These are phyloP conservation scores for Nerophis lumbriciformis DNA, from an alignment of 2,113 vertebrate genomes.

Conservation along the genomic window DNA sequence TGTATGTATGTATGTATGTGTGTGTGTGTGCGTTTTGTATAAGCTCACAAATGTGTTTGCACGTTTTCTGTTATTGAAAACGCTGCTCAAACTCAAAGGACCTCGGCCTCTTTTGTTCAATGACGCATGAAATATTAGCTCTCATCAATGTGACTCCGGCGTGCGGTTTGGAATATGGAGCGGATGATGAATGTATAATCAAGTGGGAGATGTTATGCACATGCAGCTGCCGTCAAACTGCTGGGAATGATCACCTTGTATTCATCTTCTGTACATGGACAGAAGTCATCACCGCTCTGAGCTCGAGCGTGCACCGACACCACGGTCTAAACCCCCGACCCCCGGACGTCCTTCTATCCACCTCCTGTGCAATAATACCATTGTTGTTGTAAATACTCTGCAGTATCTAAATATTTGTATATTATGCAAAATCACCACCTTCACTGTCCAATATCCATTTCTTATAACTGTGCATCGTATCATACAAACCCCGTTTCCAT, in stretches of 20 bases:
- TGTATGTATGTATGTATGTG: not conserved
- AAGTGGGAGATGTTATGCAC: constrained; percentile 32
- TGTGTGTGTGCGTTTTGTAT: constrained; percentile 12
- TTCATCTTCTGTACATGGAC: not conserved
- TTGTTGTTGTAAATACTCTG: too few species aligned
- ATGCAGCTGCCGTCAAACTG: constrained; percentile 15
- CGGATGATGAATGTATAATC: constrained; percentile 61
- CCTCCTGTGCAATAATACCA: too few species aligned
- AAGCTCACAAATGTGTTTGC: constrained; percentile 13
- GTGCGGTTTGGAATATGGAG: constrained; percentile 59
- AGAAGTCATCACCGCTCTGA: too few species aligned
- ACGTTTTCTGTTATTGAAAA: constrained; percentile 42
- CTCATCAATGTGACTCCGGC: constrained; percentile 49
- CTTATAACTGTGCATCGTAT: too few species aligned
- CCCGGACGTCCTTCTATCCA: too few species aligned
- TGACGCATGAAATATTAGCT: constrained; percentile 48
- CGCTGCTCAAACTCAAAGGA: constrained; percentile 28
- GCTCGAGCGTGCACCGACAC: too few species aligned
- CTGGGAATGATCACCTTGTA: constrained; percentile 35
- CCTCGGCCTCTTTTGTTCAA: constrained; percentile 33
- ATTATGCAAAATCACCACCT: too few species aligned
- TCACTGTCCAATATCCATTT: too few species aligned
- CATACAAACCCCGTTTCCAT: too few species aligned
- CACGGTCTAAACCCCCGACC: too few species aligned
- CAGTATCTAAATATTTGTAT: too few species aligned